A percentile compares a stretch with the other conserved stretches of the same genome.
Evolutionary conservation across 1,140 invertebrate species (phyloP).

Genomic region (Cydia strobilella): DNA sequence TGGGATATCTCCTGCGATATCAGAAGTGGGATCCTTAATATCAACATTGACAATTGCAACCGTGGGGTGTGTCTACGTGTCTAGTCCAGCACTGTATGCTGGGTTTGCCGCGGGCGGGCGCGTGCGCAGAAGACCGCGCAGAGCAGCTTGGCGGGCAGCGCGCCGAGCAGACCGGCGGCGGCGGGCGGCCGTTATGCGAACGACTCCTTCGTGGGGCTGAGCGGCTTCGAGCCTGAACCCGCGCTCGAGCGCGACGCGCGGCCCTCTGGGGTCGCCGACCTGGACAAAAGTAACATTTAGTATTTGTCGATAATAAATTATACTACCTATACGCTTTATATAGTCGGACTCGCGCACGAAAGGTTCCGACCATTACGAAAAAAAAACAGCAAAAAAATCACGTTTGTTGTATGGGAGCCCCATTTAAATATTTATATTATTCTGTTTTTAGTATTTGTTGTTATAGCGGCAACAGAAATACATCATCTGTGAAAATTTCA

Average conservation of each 20-base stretch:
- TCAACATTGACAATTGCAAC: constrained; percentile 36
- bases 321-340: too few species aligned
- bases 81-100: constrained; percentile 57
- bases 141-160: constrained; percentile 54
- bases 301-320: too few species aligned
- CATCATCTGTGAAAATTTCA: too few species aligned
- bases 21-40: background rate
- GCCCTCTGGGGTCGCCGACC: constrained; percentile 66
- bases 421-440: too few species aligned
- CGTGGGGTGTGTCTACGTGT: constrained; percentile 10
- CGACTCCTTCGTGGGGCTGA: constrained; percentile 62
- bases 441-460: too few species aligned
- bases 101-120: constrained; percentile 46
- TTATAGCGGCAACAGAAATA: too few species aligned
- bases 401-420: too few species aligned
- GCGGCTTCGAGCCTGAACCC: constrained; percentile 45
- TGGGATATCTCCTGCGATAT: background rate
- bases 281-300: constrained; percentile 33
- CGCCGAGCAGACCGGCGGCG: constrained; percentile 61
- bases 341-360: too few species aligned
- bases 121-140: constrained; percentile 67
- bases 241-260: constrained; percentile 55
- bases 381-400: too few species aligned
- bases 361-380: too few species aligned
- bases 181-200: constrained; percentile 64